A percentile compares a stretch with the other conserved stretches of the same genome.
Evolutionary conservation across 2,113 vertebrate genomes (phyloP).

Genomic region (Hemicordylus capensis): DNA sequence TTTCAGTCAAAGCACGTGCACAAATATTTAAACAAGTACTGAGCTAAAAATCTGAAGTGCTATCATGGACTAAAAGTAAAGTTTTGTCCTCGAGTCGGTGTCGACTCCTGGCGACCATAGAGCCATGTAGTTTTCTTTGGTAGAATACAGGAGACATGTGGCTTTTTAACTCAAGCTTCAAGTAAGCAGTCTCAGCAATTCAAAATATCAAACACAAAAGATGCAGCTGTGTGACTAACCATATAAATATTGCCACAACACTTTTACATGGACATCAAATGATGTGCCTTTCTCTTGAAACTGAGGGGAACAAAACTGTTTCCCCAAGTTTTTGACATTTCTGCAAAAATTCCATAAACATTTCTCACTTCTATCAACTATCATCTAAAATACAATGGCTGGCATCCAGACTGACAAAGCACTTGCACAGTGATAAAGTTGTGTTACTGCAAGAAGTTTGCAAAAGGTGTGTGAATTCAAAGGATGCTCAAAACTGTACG

Average conservation of each 20-base stretch:
- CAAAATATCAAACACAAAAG: not conserved
- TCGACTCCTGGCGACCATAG: no score
- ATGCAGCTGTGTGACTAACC: not conserved
- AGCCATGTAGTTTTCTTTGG: no score
- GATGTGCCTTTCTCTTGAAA: no score
- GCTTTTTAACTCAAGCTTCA: not conserved
- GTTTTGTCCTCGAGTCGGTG: no score
- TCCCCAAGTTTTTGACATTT: no score
- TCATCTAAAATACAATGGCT: no score
- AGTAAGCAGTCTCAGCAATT: not conserved
- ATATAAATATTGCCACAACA: not conserved
- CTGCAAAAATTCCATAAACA: rapidly evolving
- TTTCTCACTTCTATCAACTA: not conserved
- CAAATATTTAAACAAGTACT: not conserved
- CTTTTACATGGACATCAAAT: not conserved
- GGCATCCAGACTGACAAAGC: no score
- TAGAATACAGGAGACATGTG: no score
- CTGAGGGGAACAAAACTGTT: not conserved
- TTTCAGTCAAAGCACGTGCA: not conserved
- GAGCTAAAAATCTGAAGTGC: not conserved
- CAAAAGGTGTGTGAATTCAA: no score
- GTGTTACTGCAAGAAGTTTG: no score
- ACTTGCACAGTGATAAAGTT: no score
- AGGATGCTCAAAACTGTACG: no score
- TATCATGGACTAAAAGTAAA: not conserved